A percentile compares a stretch with the other conserved stretches of the same genome.
These are phyloP conservation scores for Onychomys arenicola DNA, from an alignment of 2,797 vertebrate species.

Conservation along the genomic window DNA sequence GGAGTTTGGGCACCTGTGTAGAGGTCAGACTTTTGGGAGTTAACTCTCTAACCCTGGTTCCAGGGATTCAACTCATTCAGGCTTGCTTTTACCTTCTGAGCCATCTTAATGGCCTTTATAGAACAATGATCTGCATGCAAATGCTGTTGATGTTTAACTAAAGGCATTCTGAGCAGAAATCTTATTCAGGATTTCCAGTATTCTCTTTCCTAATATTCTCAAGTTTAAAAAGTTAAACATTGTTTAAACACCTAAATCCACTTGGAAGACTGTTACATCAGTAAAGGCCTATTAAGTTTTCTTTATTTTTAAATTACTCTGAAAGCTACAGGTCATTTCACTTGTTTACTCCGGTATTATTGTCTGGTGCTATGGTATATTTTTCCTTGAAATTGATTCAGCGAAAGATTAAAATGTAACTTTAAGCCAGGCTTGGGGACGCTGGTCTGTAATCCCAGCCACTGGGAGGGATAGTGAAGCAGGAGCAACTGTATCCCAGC, in stretches of 20 bases:
- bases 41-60: background rate
- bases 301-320: conserved; percentile 33
- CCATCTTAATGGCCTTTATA: background rate
- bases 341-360: background rate
- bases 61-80: background rate
- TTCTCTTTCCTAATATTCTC: background rate
- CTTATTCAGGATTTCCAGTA: background rate
- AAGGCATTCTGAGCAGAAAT: background rate
- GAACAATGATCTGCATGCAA: background rate
- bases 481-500: background rate
- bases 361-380: background rate
- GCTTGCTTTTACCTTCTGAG: background rate
- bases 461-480: background rate
- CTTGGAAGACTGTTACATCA: background rate
- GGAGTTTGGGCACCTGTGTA: background rate
- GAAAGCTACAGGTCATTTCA: background rate
- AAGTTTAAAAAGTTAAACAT: background rate
- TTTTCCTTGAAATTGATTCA: background rate
- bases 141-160: background rate
- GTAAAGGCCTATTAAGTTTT: background rate
- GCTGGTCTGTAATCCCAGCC: background rate
- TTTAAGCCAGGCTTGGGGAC: background rate
- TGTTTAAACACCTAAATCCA: background rate
- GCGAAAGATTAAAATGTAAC: background rate
- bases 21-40: background rate